Evolutionary conservation across 2,888 invertebrate species (phyloP).

Genomic region (Exephanes ischioxanthus): DNA sequence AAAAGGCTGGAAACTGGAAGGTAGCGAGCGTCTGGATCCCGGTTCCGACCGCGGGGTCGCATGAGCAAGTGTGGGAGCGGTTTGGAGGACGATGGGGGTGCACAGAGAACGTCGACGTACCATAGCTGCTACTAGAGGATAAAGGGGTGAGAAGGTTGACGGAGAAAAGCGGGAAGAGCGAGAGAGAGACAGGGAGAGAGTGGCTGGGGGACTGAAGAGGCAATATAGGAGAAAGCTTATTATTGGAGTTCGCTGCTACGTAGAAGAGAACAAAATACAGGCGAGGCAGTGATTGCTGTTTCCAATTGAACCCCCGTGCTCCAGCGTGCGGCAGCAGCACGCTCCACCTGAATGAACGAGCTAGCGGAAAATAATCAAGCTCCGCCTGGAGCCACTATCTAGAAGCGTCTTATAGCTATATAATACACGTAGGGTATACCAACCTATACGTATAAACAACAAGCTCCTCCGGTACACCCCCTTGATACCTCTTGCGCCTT

Average conservation of each 20-base stretch:
- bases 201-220: slow-evolving; percentile 80
- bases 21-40: slow-evolving; percentile 71
- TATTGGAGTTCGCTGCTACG: slow-evolving; percentile 83
- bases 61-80: slow-evolving; percentile 69
- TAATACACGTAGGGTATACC: slow-evolving; percentile 71
- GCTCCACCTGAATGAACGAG: slow-evolving; percentile 85
- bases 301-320: slow-evolving; percentile 84
- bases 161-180: slow-evolving; percentile 59
- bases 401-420: slow-evolving; percentile 67
- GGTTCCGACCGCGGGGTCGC: slow-evolving; percentile 63
- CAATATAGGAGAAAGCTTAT: slow-evolving; percentile 85
- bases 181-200: slow-evolving; percentile 16
- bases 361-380: slow-evolving; percentile 85
- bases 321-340: slow-evolving; percentile 77
- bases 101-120: slow-evolving; percentile 61
- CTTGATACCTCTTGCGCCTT: slow-evolving; percentile 62
- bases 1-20: slow-evolving; percentile 79
- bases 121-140: slow-evolving; percentile 63
- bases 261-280: slow-evolving; percentile 84
- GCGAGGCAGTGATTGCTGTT: slow-evolving; percentile 85
- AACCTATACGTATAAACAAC: slow-evolving; percentile 64
- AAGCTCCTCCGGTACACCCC: slow-evolving; percentile 70
- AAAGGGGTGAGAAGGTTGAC: slow-evolving; percentile 54
- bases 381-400: slow-evolving; percentile 84
- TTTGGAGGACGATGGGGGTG: slow-evolving; percentile 70